These are phyloP conservation scores for Stigmatopora argus DNA, from an alignment of 2,113 vertebrate genomes.

Conservation along the genomic window DNA sequence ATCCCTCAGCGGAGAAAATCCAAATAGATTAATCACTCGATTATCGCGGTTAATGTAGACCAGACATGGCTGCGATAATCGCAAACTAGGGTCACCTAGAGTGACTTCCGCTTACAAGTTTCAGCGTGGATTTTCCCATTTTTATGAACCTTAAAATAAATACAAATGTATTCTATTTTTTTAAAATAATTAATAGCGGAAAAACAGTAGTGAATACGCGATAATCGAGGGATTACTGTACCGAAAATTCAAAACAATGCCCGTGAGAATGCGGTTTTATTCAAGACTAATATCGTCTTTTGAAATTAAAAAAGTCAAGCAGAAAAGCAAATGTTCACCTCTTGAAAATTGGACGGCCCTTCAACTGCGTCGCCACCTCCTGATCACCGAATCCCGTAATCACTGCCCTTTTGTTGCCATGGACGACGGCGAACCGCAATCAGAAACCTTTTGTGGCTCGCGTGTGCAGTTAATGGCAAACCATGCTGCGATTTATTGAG, in stretches of 20 bases:
- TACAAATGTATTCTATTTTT: too few species aligned
- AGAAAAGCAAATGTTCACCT: background rate
- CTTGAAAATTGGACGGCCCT: background rate
- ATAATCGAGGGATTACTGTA: too few species aligned
- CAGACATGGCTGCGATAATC: too few species aligned
- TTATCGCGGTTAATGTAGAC: too few species aligned
- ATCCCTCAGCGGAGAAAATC: background rate
- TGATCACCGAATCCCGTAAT: slow-evolving; percentile 39
- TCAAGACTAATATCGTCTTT: background rate
- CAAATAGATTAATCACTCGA: too few species aligned
- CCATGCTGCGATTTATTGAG: slow-evolving; percentile 40
- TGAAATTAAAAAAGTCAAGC: background rate
- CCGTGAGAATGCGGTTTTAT: background rate
- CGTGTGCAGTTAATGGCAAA: slow-evolving; percentile 52
- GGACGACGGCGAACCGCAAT: slow-evolving; percentile 36
- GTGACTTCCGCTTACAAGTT: too few species aligned
- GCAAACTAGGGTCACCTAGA: too few species aligned
- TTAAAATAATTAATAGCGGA: too few species aligned
- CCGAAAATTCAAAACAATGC: background rate
- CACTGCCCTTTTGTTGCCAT: slow-evolving; percentile 30
- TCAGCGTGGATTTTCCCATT: too few species aligned
- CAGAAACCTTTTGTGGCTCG: slow-evolving; percentile 41
- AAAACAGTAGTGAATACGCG: too few species aligned
- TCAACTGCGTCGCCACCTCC: background rate
- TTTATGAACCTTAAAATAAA: too few species aligned